Percentiles rank a stretch among this genome's conserved stretches.
Evolutionary conservation across 2,113 vertebrate species (phyloP).

Genomic region (Nesogale talazaci): DNA sequence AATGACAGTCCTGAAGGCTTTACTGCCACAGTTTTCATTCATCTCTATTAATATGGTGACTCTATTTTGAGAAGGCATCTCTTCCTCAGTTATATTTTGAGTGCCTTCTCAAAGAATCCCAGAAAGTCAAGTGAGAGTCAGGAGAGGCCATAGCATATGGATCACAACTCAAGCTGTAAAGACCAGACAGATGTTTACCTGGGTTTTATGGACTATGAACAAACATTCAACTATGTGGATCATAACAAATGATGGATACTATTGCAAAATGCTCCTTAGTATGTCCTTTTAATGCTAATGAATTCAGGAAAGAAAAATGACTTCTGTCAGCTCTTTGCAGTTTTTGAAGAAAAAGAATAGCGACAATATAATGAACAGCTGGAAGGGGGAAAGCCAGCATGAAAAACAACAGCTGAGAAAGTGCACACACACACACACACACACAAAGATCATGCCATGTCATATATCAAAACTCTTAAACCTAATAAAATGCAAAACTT

Average conservation of each 20-base stretch:
- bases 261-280: background rate
- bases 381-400: conserved; percentile 11
- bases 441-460: background rate
- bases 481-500: conserved; percentile 13
- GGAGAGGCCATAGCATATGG: background rate
- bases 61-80: no score
- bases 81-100: no score
- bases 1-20: no score
- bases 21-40: no score
- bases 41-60: no score
- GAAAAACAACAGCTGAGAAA: conserved; percentile 61
- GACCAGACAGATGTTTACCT: background rate
- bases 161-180: background rate
- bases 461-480: background rate
- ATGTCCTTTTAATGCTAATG: background rate
- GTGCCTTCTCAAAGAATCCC: no score
- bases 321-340: conserved; percentile 22
- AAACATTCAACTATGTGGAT: background rate
- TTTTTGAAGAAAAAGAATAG: conserved; percentile 31
- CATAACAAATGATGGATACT: background rate
- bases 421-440: background rate
- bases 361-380: conserved; percentile 49
- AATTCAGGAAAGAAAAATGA: conserved; percentile 30
- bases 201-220: background rate
- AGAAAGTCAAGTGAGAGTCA: no score